A percentile compares a stretch with the other conserved stretches of the same genome.
These are phyloP conservation scores for Electrophaes corylata DNA, from an alignment of 2,888 invertebrate genomes.

Conservation along the genomic window DNA sequence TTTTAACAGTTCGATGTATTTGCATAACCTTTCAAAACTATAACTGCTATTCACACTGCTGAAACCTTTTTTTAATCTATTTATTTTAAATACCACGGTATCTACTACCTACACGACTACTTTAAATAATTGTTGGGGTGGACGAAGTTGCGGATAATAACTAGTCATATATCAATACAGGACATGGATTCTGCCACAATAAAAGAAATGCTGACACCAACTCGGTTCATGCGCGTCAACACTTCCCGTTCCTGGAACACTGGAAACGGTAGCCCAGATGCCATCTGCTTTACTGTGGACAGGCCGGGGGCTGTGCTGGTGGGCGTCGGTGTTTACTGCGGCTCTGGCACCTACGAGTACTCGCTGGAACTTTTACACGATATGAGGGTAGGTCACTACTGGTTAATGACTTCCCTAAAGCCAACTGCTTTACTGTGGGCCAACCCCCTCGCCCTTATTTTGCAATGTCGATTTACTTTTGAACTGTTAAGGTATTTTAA, in stretches of 20 bases:
- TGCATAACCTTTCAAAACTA: too few species aligned
- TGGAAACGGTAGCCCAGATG: constrained; percentile 98
- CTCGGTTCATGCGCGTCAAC: constrained; percentile 95
- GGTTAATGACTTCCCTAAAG: background rate
- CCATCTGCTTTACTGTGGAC: constrained; percentile 97
- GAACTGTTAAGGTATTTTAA: too few species aligned
- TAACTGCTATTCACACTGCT: too few species aligned
- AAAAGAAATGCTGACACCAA: constrained; percentile 93
- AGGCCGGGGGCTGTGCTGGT: constrained; percentile 94
- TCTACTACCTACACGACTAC: too few species aligned
- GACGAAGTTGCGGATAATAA: too few species aligned
- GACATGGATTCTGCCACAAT: constrained; percentile 88
- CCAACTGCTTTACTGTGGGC: background rate
- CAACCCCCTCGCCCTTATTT: too few species aligned
- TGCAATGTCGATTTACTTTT: too few species aligned
- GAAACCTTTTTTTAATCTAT: too few species aligned
- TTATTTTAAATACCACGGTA: too few species aligned
- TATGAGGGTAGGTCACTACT: constrained; percentile 52
- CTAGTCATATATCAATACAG: constrained; percentile 54
- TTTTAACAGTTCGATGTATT: too few species aligned
- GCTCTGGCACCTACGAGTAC: constrained; percentile 94
- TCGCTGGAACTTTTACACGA: constrained; percentile 94
- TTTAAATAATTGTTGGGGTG: too few species aligned
- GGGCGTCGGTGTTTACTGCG: constrained; percentile 95
- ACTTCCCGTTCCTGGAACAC: constrained; percentile 97